Base-by-base conservation (phyloP, 1,140 invertebrate genomes). In the Brachionus koreanus region DNA sequence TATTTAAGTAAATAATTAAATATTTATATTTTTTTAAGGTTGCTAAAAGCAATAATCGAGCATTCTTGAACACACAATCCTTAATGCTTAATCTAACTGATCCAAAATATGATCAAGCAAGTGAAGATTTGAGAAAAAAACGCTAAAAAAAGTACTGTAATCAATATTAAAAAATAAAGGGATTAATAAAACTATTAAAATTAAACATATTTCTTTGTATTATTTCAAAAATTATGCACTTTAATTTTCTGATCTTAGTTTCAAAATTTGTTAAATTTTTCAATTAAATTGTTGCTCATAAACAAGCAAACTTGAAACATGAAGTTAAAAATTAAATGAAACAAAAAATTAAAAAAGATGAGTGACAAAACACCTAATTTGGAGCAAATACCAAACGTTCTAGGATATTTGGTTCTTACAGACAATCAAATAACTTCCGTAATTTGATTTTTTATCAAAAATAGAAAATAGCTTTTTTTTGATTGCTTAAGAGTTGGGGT, bases 21-120 rank as follows among this genome's bases (percentile, higher is more conserved):
- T 39, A 79, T 61, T 19, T 46, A 69, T 65, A 67, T 67, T 83
- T 10, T 82, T 88, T 89, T 57, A 86, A 95, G 95, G 93, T 98
- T 89, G 93, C 97, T 35, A 92, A 91, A 86, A 96, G 96, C 39
- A 94, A 96, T 88, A 99, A 99, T 88, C 92, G 93, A 88, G 94
- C 98, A 3, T 99, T 95, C 89, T 91, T 99, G 63, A 94, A 93
- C 86, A 94, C 95, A 61, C 93, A 93, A 86, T 93, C 93, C 85
- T 90, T 99, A 82, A 98, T 99, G 96, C 90, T 99, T 87, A 98
- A 99, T 87, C 93, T 99, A 25, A 57, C 82, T 13, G 52, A 83
- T 76, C 57, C 82, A 16, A 83, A 76, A 46, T 83, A 63, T 29
- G 69, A 83, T 57, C 16, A 77, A 37, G 69, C 57, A 19, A 63